Conservation (phyloP, 1,140 invertebrate species). For the Macrostomum lignano region DNA sequence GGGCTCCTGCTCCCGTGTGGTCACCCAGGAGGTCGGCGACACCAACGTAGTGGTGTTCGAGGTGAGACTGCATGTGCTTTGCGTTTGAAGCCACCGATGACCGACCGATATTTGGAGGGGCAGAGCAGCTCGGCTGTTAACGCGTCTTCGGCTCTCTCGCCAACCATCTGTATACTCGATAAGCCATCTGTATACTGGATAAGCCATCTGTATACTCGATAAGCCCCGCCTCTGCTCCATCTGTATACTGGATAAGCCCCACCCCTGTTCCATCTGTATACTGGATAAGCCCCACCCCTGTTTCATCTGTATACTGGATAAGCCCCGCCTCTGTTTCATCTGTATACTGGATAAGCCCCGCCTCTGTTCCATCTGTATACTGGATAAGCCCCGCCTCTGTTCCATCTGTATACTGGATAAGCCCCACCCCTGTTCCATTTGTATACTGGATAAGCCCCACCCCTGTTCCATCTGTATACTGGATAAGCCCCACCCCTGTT, state of each 20-base stretch:
- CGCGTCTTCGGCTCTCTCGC: too few species aligned
- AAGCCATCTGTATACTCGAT: not conserved
- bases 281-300: not conserved
- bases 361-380: not conserved
- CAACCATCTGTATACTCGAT: too few species aligned
- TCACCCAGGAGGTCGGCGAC: slow-evolving; percentile 79
- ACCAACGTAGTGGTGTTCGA: slow-evolving; percentile 68
- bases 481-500: not conserved
- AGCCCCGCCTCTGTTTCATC: too few species aligned
- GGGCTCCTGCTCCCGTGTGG: slow-evolving; percentile 63
- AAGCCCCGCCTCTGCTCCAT: not conserved
- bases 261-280: too few species aligned
- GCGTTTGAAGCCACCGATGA: too few species aligned
- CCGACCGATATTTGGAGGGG: too few species aligned
- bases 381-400: not conserved
- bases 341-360: not conserved
- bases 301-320: too few species aligned
- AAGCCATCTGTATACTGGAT: too few species aligned
- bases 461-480: not conserved
- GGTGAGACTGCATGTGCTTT: too few species aligned
- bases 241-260: not conserved
- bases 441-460: not conserved
- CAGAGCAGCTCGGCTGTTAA: too few species aligned
- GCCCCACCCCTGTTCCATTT: too few species aligned
- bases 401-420: too few species aligned